Evolutionary conservation across 2,888 invertebrate species (phyloP).

Genomic region (Drepana falcataria): DNA sequence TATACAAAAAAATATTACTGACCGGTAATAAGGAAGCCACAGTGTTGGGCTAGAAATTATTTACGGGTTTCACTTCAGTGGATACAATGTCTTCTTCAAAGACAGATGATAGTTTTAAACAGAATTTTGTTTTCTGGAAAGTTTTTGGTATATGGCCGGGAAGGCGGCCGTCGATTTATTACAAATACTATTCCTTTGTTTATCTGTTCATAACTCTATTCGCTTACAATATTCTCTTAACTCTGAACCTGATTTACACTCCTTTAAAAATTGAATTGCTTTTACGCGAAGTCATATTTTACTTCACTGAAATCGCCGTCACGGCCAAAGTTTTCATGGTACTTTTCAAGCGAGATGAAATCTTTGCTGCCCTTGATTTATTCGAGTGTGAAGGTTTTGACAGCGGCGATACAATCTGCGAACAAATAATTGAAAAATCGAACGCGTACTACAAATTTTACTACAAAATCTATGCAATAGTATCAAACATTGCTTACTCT

Average conservation of each 20-base stretch:
- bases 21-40: slow-evolving; percentile 14
- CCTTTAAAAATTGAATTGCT: slow-evolving; percentile 48
- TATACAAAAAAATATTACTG: slow-evolving; percentile 23
- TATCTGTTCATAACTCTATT: slow-evolving; percentile 38
- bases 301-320: slow-evolving; percentile 45
- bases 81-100: not conserved
- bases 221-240: slow-evolving; percentile 43
- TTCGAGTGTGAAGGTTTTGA: slow-evolving; percentile 46
- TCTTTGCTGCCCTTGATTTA: slow-evolving; percentile 39
- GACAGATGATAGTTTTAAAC: slow-evolving; percentile 37
- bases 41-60: slow-evolving; percentile 4
- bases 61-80: not conserved
- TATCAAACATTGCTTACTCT: slow-evolving; percentile 35
- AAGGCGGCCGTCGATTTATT: slow-evolving; percentile 27
- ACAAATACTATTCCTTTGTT: slow-evolving; percentile 42
- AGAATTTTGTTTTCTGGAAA: slow-evolving; percentile 39
- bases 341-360: slow-evolving; percentile 37
- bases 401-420: slow-evolving; percentile 32
- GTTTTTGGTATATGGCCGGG: slow-evolving; percentile 54
- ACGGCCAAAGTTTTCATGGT: slow-evolving; percentile 49
- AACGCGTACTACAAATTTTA: slow-evolving; percentile 29
- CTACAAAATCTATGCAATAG: slow-evolving; percentile 29
- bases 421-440: slow-evolving; percentile 29
- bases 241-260: slow-evolving; percentile 47
- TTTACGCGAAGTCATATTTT: slow-evolving; percentile 53